Evolutionary conservation across 1,140 invertebrate species (phyloP).

Genomic region (Proales similis): DNA sequence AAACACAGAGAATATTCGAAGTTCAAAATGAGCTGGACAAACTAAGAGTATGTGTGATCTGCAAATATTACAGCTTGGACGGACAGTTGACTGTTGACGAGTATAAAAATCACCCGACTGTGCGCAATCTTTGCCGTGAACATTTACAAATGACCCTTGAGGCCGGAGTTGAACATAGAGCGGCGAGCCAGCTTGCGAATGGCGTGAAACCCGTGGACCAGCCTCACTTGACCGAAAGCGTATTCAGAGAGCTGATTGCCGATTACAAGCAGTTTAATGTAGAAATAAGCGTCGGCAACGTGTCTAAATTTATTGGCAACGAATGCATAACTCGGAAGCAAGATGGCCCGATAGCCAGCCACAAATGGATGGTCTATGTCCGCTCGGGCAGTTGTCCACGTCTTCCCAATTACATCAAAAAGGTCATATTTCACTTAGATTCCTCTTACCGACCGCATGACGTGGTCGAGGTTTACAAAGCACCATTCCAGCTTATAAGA

Average conservation of each 20-base stretch:
- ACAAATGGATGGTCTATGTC: conserved; percentile 83
- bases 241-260: conserved; percentile 39
- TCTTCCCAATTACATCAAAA: conserved; percentile 62
- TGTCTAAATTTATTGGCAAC: conserved; percentile 64
- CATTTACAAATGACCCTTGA: background rate
- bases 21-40: conserved; percentile 63
- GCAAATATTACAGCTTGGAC: conserved; percentile 47
- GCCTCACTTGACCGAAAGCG: conserved; percentile 24
- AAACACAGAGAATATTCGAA: conserved; percentile 55
- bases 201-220: background rate
- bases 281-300: conserved; percentile 67
- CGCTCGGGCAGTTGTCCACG: conserved; percentile 60
- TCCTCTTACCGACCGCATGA: conserved; percentile 80
- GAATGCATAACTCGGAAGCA: conserved; percentile 11
- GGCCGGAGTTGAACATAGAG: background rate
- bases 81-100: conserved; percentile 40
- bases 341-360: conserved; percentile 53
- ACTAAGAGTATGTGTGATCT: conserved; percentile 54
- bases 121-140: conserved; percentile 31
- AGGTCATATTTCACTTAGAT: conserved; percentile 73
- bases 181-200: background rate
- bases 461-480: conserved; percentile 66
- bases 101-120: conserved; percentile 37
- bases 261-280: conserved; percentile 46
- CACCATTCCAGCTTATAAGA: conserved; percentile 72